Evolutionary conservation across 2,113 vertebrate species (phyloP).

Genomic region (Paradoxurus hermaphroditus): DNA sequence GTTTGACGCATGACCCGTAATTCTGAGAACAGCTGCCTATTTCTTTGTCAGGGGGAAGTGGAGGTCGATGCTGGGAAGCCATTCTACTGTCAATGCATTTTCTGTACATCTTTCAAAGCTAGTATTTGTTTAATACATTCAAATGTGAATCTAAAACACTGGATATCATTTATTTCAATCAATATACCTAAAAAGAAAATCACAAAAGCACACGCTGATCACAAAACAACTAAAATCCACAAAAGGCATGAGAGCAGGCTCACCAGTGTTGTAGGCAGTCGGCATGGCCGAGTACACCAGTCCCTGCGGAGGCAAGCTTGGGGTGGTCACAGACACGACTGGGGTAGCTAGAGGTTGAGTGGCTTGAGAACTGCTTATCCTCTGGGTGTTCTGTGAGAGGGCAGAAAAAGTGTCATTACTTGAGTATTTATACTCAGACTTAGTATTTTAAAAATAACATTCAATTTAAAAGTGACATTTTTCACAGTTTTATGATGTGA

Average conservation of each 20-base stretch:
- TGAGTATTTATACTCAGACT: not conserved
- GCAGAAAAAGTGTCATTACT: conserved; percentile 40
- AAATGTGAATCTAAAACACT: not conserved
- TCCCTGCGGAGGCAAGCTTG: conserved; percentile 95
- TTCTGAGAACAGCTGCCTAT: not conserved
- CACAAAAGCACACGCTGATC: not conserved
- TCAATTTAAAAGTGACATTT: conserved; percentile 28
- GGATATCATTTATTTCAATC: not conserved
- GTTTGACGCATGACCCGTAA: too few relatives aligned
- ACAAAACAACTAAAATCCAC: not conserved
- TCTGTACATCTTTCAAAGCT: not conserved
- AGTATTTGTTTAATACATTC: not conserved
- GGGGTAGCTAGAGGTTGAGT: conserved; percentile 94
- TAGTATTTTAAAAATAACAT: conserved; percentile 14
- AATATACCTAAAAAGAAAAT: not conserved
- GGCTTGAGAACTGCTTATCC: conserved; percentile 95
- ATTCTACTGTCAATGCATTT: not conserved
- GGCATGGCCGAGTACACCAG: conserved; percentile 97
- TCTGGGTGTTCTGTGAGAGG: conserved; percentile 91
- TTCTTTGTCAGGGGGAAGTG: not conserved
- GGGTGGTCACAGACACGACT: conserved; percentile 97
- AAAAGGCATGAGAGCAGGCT: conserved; percentile 53
- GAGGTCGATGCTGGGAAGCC: not conserved
- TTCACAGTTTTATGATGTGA: conserved; percentile 28
- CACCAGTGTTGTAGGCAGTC: conserved; percentile 96